Conservation (phyloP, 2,888 invertebrate genomes). For the Phaedon cochleariae region DNA sequence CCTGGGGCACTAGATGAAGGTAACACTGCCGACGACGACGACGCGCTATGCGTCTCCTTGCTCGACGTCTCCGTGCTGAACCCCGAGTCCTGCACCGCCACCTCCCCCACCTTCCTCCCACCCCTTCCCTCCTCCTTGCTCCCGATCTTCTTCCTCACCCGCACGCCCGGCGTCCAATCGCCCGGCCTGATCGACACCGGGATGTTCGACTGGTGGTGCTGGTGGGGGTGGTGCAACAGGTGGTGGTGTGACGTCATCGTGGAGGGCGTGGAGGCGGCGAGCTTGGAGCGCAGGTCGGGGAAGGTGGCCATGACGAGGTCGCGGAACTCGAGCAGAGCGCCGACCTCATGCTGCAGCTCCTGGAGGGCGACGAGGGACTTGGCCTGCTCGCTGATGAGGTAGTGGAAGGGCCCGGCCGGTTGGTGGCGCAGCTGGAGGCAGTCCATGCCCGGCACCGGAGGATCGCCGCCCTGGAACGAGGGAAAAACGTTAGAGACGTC, state of each 20-base stretch:
- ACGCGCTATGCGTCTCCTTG: constrained; percentile 79
- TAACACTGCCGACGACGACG: constrained; percentile 68
- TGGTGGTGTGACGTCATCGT: constrained; percentile 61
- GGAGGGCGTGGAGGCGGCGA: constrained; percentile 69
- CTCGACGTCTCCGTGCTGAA: constrained; percentile 91
- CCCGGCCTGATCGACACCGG: constrained; percentile 63
- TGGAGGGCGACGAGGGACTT: constrained; percentile 87
- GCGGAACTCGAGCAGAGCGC: constrained; percentile 88
- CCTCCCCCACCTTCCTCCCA: constrained; percentile 64
- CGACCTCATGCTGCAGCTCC: constrained; percentile 94
- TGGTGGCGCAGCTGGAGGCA: constrained; percentile 80
- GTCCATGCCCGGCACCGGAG: constrained; percentile 77
- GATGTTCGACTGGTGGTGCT: constrained; percentile 63
- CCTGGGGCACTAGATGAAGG: constrained; percentile 58
- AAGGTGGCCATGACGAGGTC: constrained; percentile 95
- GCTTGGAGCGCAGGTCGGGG: constrained; percentile 88
- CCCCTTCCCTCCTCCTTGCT: constrained; percentile 51
- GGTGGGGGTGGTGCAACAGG: constrained; percentile 25
- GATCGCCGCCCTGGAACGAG: constrained; percentile 57
- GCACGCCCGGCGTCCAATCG: constrained; percentile 85
- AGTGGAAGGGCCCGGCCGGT: constrained; percentile 71
- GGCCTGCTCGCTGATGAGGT: constrained; percentile 87
- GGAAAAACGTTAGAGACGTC: neutral
- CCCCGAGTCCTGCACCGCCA: constrained; percentile 82
- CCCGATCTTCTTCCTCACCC: constrained; percentile 68